These are phyloP conservation scores for Stenoptilia bipunctidactyla DNA, from an alignment of 2,888 invertebrate genomes.

Conservation along the genomic window DNA sequence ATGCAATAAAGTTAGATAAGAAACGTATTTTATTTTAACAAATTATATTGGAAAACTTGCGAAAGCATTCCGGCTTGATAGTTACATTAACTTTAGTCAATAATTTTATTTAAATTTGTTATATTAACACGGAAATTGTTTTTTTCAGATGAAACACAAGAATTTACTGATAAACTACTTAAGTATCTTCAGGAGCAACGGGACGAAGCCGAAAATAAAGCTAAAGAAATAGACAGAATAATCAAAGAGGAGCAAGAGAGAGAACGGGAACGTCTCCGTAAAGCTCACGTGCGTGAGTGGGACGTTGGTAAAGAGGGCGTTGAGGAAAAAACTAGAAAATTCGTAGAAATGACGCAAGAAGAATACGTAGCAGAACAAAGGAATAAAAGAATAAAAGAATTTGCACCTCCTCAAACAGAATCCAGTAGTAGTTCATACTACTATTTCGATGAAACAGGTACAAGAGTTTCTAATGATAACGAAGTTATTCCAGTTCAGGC, in stretches of 20 bases:
- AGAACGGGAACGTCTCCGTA: conserved; percentile 59
- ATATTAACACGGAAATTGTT: no score
- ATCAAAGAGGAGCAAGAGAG: conserved; percentile 53
- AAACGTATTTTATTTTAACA: no score
- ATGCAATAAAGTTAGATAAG: no score
- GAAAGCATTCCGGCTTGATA: no score
- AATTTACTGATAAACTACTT: conserved; percentile 45
- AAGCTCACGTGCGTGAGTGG: conserved; percentile 77
- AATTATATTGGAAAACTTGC: no score
- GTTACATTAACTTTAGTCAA: no score
- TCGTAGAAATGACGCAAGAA: conserved; percentile 77
- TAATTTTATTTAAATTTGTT: no score
- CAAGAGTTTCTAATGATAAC: conserved; percentile 20
- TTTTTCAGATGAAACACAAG: conserved; percentile 47
- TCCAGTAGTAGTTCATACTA: conserved; percentile 24
- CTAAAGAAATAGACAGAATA: conserved; percentile 47
- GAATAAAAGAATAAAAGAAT: conserved; percentile 78
- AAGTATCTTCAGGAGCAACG: conserved; percentile 60
- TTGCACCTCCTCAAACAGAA: conserved; percentile 76
- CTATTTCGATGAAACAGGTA: conserved; percentile 42
- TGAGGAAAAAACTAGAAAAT: conserved; percentile 50
- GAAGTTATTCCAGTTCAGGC: conserved; percentile 9
- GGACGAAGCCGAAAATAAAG: conserved; percentile 54
- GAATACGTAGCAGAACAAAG: conserved; percentile 84
- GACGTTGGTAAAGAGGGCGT: conserved; percentile 78